These are phyloP conservation scores for Lymantria monacha DNA, from an alignment of 2,888 invertebrate species.

Conservation along the genomic window DNA sequence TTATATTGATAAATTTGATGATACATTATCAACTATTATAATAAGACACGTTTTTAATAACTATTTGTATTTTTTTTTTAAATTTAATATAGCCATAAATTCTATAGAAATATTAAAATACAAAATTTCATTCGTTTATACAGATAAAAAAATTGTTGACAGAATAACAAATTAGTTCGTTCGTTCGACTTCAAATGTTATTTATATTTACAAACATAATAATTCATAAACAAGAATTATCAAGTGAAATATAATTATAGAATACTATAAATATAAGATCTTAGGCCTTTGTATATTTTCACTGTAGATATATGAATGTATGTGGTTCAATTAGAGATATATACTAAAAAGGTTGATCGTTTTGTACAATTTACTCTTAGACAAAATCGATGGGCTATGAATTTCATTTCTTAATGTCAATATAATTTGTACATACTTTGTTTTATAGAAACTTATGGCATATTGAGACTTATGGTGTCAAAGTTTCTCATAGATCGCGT, in stretches of 20 bases:
- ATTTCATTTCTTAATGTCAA: neutral
- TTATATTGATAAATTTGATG: no score
- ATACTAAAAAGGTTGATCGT: neutral
- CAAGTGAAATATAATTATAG: constrained; percentile 29
- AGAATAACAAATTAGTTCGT: constrained; percentile 20
- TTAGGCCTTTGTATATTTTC: neutral
- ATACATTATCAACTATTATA: no score
- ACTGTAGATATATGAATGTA: neutral
- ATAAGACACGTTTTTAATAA: no score
- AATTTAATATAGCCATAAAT: no score
- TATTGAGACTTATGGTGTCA: constrained; percentile 76
- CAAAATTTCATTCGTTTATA: constrained; percentile 20
- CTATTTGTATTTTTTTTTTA: no score
- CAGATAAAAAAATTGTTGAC: constrained; percentile 18
- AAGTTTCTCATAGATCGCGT: constrained; percentile 68
- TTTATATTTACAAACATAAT: constrained; percentile 36
- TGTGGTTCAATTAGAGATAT: neutral
- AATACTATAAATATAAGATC: neutral
- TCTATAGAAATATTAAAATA: constrained; percentile 14
- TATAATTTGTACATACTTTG: constrained; percentile 17
- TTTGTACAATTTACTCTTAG: constrained; percentile 1
- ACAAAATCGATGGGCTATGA: constrained; percentile 21
- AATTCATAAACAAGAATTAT: constrained; percentile 32
- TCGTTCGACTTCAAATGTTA: constrained; percentile 27
- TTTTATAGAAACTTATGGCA: constrained; percentile 43